Conservation (phyloP, 2,888 invertebrate genomes). For the Drosophila suboccidentalis region DNA sequence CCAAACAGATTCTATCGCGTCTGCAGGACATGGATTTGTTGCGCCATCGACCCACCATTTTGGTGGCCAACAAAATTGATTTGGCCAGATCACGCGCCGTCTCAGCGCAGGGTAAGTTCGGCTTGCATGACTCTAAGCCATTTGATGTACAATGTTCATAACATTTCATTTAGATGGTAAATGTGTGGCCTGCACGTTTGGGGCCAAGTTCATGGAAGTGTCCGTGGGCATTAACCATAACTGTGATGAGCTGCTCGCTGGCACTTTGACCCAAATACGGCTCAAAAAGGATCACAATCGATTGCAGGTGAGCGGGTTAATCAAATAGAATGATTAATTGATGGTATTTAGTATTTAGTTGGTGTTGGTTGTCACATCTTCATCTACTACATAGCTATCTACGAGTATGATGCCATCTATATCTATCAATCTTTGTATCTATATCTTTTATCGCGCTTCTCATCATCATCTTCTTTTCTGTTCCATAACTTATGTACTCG, state of each 20-base stretch:
- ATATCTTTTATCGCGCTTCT: conserved; percentile 13
- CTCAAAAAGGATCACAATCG: conserved; percentile 90
- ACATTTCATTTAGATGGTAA: conserved; percentile 91
- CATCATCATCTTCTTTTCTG: conserved; percentile 16
- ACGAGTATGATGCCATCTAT: too few relatives aligned
- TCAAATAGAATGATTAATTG: conserved; percentile 1
- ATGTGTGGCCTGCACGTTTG: conserved; percentile 95
- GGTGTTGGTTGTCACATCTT: conserved; percentile 27
- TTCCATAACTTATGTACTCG: conserved; percentile 30
- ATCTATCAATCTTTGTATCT: not conserved
- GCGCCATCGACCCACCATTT: conserved; percentile 91
- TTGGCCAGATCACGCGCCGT: conserved; percentile 95
- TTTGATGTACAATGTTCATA: conserved; percentile 1
- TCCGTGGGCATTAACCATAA: conserved; percentile 99
- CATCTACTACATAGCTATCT: conserved; percentile 11
- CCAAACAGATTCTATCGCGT: conserved; percentile 92
- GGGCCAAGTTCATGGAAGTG: conserved; percentile 97
- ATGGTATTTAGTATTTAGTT: conserved; percentile 35
- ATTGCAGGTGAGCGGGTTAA: conserved; percentile 81
- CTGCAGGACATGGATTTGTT: conserved; percentile 93
- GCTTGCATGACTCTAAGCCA: conserved; percentile 46
- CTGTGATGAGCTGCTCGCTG: conserved; percentile 97
- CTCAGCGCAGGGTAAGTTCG: conserved; percentile 93
- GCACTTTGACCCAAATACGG: conserved; percentile 95
- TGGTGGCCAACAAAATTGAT: conserved; percentile 97